phyloP scores from a whole-genome alignment of 2,888 invertebrate genomes.

The Eustalomyia histrio region DNA sequence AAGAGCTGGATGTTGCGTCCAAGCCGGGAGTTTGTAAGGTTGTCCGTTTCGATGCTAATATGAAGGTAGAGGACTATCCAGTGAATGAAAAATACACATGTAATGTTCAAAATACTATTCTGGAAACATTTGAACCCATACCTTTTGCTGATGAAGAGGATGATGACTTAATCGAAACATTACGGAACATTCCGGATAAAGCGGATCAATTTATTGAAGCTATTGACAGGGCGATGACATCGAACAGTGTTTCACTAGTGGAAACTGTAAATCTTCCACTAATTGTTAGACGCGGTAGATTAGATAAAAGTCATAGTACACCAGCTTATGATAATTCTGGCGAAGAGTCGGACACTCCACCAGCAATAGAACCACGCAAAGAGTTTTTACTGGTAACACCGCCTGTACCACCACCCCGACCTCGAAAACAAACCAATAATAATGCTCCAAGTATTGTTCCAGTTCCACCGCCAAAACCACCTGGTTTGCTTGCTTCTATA shows the following conservation, averaged over 20 bases:
- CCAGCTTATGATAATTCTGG: conserved; percentile 86
- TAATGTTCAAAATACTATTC: conserved; percentile 79
- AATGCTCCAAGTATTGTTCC: conserved; percentile 78
- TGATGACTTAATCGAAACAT: conserved; percentile 70
- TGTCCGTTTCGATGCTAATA: conserved; percentile 78
- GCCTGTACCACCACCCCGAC: conserved; percentile 80
- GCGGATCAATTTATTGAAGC: conserved; percentile 68
- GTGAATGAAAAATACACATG: conserved; percentile 78
- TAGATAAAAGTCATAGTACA: conserved; percentile 91
- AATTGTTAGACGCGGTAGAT: conserved; percentile 80
- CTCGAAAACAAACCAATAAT: conserved; percentile 74
- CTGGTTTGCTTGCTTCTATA: conserved; percentile 74
- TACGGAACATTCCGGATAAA: conserved; percentile 68
- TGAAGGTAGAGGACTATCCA: conserved; percentile 77
- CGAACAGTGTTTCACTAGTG: conserved; percentile 64
- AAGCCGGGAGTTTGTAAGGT: conserved; percentile 79
- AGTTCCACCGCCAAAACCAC: conserved; percentile 80
- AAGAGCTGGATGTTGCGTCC: conserved; percentile 65
- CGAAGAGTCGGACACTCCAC: conserved; percentile 79
- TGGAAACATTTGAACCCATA: conserved; percentile 79
- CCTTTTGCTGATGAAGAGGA: conserved; percentile 78
- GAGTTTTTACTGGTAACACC: conserved; percentile 78
- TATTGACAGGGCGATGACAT: conserved; percentile 61
- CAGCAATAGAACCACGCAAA: conserved; percentile 79
- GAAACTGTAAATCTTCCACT: conserved; percentile 76